Evolutionary conservation across 1,140 invertebrate species (phyloP).

Genomic region (Parapsyche elsis): DNA sequence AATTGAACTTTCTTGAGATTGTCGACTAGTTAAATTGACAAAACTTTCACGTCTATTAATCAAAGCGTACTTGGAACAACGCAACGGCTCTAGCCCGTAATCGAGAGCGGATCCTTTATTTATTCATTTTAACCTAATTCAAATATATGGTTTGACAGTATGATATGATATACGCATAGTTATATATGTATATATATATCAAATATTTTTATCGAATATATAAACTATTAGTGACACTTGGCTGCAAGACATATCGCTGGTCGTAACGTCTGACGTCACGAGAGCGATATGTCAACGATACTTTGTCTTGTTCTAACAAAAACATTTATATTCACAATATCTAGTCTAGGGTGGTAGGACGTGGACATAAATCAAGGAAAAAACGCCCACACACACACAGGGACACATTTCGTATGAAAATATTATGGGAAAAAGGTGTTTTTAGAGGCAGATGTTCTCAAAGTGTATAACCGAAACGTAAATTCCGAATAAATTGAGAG

Average conservation of each 20-base stretch:
- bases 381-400: background rate
- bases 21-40: too few relatives aligned
- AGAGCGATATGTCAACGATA: slow-evolving; percentile 29
- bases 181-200: too few relatives aligned
- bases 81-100: too few relatives aligned
- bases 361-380: slow-evolving; percentile 6
- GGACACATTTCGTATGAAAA: slow-evolving; percentile 5
- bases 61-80: too few relatives aligned
- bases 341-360: background rate
- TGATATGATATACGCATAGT: too few relatives aligned
- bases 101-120: too few relatives aligned
- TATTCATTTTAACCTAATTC: too few relatives aligned
- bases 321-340: slow-evolving; percentile 39
- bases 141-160: too few relatives aligned
- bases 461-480: background rate
- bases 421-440: slow-evolving; percentile 9
- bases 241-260: background rate
- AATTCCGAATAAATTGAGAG: background rate
- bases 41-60: too few relatives aligned
- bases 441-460: background rate
- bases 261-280: slow-evolving; percentile 24
- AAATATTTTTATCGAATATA: too few relatives aligned
- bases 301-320: slow-evolving; percentile 32
- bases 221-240: background rate
- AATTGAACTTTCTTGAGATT: too few relatives aligned